phyloP scores from a whole-genome alignment of 2,888 invertebrate species.

The Strigamia maritima region DNA sequence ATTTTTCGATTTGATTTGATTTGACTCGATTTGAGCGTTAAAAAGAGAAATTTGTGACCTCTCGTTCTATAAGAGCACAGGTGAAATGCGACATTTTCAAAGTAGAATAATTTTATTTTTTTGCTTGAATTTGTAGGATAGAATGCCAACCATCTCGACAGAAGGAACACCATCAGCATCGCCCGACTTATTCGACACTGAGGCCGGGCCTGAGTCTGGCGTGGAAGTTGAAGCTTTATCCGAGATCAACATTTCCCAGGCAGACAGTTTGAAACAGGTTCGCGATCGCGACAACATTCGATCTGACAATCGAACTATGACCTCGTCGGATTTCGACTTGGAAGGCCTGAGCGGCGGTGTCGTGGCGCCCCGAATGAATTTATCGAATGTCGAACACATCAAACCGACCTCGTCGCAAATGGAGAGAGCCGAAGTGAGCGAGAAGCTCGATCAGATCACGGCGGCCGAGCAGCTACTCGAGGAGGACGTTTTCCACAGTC shows the following conservation, averaged over 20 bases:
- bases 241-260: no score
- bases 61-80: no score
- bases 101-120: no score
- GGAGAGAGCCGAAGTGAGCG: not conserved
- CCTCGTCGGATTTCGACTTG: not conserved
- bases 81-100: no score
- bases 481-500: not conserved
- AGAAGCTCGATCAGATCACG: not conserved
- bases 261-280: no score
- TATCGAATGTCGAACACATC: not conserved
- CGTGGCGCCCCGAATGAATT: no score
- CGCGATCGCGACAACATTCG: no score
- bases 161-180: not conserved
- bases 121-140: not conserved
- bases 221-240: not conserved
- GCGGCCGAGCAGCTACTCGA: not conserved
- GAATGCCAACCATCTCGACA: conserved; percentile 1
- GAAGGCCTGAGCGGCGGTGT: not conserved
- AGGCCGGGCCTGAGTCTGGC: not conserved
- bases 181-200: not conserved
- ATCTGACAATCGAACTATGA: no score
- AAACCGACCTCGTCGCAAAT: not conserved
- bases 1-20: no score
- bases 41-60: no score
- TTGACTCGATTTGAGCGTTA: no score